Conservation (phyloP, 2,888 invertebrate genomes). For the Allacma fusca region DNA sequence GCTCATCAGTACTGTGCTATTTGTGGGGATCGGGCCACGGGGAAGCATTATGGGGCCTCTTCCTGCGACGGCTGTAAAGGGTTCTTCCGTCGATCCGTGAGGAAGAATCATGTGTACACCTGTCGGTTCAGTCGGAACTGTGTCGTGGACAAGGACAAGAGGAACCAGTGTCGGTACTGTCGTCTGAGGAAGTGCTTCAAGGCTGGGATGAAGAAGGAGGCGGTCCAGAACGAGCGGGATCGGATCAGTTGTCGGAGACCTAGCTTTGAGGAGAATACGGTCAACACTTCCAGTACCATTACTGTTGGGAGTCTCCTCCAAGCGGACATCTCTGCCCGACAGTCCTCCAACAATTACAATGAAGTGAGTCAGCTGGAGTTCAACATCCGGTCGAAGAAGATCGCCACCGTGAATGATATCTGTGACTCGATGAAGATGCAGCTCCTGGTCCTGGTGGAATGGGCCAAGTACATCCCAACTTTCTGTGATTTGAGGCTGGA, state of each 20-base stretch:
- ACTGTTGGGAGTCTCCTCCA: slow-evolving; percentile 88
- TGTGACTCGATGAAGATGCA: slow-evolving; percentile 94
- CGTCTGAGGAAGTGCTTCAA: slow-evolving; percentile 94
- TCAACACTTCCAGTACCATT: slow-evolving; percentile 75
- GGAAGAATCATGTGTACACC: slow-evolving; percentile 92
- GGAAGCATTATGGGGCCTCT: slow-evolving; percentile 95
- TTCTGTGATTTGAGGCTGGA: slow-evolving; percentile 93
- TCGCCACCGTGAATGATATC: slow-evolving; percentile 94
- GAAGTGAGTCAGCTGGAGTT: neutral
- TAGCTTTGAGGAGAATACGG: slow-evolving; percentile 84
- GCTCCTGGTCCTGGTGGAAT: slow-evolving; percentile 77
- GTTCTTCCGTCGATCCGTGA: slow-evolving; percentile 87
- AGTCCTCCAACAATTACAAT: slow-evolving; percentile 64
- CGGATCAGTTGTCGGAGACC: slow-evolving; percentile 93
- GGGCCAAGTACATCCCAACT: slow-evolving; percentile 98
- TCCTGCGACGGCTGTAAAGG: slow-evolving; percentile 98
- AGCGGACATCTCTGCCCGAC: slow-evolving; percentile 90
- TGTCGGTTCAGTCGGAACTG: slow-evolving; percentile 95
- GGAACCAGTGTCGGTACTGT: slow-evolving; percentile 97
- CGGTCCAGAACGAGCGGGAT: slow-evolving; percentile 98
- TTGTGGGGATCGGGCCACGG: slow-evolving; percentile 95
- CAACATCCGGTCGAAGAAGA: slow-evolving; percentile 74
- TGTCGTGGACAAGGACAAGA: slow-evolving; percentile 94
- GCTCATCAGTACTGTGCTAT: slow-evolving; percentile 75
- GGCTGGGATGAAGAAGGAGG: slow-evolving; percentile 98